Evolutionary conservation across 2,888 invertebrate species (phyloP).

Genomic region (Cerceris ruficornis): DNA sequence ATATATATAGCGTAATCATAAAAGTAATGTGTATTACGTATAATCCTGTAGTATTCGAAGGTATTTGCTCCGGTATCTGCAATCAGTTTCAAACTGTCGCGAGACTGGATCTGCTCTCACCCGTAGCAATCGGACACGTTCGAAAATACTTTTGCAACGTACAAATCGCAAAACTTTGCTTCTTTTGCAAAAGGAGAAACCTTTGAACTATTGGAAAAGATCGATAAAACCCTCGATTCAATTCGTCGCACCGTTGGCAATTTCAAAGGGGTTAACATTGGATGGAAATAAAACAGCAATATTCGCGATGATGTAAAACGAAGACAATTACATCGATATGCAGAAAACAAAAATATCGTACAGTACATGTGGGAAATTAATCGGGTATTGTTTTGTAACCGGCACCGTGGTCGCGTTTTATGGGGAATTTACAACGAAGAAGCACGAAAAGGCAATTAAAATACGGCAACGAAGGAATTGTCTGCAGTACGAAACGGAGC

Average conservation of each 20-base stretch:
- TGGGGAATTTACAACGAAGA: background rate
- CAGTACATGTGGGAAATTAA: too few species aligned
- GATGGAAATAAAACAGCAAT: too few species aligned
- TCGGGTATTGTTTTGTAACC: too few species aligned
- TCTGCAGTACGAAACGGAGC: background rate
- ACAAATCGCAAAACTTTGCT: background rate
- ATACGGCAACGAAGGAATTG: background rate
- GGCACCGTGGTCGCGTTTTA: too few species aligned
- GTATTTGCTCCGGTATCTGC: conserved; percentile 79
- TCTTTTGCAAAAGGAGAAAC: background rate
- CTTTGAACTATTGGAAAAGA: background rate
- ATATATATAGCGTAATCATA: conserved; percentile 63
- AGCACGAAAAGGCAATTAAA: background rate
- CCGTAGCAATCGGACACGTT: background rate
- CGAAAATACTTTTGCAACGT: background rate
- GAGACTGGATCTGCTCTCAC: conserved; percentile 55
- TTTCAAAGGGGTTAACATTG: too few species aligned
- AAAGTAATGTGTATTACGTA: conserved; percentile 66
- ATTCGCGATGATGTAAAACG: too few species aligned
- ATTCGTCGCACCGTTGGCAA: too few species aligned
- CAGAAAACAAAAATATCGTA: too few species aligned
- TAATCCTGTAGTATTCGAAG: conserved; percentile 77
- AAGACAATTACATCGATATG: too few species aligned
- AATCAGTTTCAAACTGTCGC: conserved; percentile 77
- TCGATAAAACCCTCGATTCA: background rate